These are phyloP conservation scores for Irena cyanogastra DNA, from an alignment of 2,113 vertebrate genomes.

Conservation along the genomic window DNA sequence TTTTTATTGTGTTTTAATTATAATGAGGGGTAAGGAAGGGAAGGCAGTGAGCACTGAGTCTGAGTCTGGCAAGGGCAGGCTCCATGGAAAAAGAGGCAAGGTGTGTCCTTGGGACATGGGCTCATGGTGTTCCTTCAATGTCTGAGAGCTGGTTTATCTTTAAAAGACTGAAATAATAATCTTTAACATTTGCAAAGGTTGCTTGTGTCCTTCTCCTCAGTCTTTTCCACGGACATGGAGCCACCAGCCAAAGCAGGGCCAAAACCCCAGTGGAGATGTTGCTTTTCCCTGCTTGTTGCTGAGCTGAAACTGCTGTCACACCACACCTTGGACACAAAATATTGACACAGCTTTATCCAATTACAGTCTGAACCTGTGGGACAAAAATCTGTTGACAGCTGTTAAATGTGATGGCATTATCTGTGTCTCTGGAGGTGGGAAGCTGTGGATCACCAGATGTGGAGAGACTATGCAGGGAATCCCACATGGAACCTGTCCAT, in stretches of 20 bases:
- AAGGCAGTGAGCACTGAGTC: not conserved
- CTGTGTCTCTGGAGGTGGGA: not conserved
- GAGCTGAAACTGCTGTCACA: not conserved
- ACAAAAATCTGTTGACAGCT: not conserved
- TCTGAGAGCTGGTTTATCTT: not conserved
- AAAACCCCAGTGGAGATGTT: not conserved
- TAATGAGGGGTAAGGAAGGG: not conserved
- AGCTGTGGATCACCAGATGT: not conserved
- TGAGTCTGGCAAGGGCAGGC: not conserved
- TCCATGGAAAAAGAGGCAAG: not conserved
- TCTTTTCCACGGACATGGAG: not conserved
- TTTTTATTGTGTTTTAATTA: not conserved
- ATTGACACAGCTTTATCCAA: constrained; percentile 11
- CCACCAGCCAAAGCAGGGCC: not conserved
- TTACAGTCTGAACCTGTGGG: not conserved
- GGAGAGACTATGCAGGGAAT: not conserved
- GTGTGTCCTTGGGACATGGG: not conserved
- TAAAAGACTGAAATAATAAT: not conserved
- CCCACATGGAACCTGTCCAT: not conserved
- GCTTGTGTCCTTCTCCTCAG: not conserved
- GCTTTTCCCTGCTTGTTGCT: not conserved
- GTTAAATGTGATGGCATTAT: constrained; percentile 32
- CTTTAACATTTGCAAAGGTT: not conserved
- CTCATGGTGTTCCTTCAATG: not conserved
- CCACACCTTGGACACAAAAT: not conserved